Evolutionary conservation across 2,888 invertebrate species (phyloP).

Genomic region (Pammene aurita): DNA sequence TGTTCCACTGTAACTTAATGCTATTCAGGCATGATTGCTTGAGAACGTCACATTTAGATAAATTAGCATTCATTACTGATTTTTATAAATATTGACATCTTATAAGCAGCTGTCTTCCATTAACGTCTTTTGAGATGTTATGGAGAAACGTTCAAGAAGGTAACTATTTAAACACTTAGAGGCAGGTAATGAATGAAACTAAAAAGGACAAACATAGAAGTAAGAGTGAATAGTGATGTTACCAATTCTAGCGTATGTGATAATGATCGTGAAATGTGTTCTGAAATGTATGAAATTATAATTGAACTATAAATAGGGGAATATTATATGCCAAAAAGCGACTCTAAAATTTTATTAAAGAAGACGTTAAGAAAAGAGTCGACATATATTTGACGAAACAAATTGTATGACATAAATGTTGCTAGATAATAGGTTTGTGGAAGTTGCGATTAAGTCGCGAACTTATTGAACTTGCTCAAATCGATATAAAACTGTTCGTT

Average conservation of each 20-base stretch:
- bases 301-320: neutral
- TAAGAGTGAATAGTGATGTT: constrained; percentile 30
- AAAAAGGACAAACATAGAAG: constrained; percentile 3
- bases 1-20: neutral
- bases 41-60: neutral
- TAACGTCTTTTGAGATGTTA: neutral
- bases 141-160: constrained; percentile 7
- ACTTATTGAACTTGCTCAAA: constrained; percentile 33
- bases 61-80: constrained; percentile 10
- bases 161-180: neutral
- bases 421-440: constrained; percentile 2
- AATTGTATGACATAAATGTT: constrained; percentile 16
- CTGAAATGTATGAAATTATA: constrained; percentile 11
- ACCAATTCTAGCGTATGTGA: constrained; percentile 33
- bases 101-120: neutral
- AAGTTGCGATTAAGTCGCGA: constrained; percentile 2
- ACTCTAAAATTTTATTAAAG: neutral
- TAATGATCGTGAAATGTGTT: constrained; percentile 21
- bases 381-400: constrained; percentile 7
- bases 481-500: constrained; percentile 19
- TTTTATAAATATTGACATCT: neutral
- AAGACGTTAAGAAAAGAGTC: neutral
- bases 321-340: neutral
- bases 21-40: neutral
- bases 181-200: constrained; percentile 9